phyloP scores from a whole-genome alignment of 2,888 invertebrate species.

The Taphrorychus bicolor region DNA sequence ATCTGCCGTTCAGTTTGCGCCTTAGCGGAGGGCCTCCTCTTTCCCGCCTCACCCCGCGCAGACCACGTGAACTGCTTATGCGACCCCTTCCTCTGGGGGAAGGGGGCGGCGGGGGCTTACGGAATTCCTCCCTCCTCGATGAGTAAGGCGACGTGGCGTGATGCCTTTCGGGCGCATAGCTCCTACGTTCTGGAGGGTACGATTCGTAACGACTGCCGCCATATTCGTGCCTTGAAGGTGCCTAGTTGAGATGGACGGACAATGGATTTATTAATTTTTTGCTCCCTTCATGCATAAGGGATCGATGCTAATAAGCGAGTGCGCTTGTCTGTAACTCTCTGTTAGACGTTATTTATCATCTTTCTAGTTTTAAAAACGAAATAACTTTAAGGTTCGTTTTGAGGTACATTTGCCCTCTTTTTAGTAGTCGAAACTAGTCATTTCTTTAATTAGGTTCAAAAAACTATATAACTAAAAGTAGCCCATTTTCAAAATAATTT shows the following conservation, averaged over 20 bases:
- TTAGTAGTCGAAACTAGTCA: too few relatives aligned
- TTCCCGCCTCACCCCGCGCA: constrained; percentile 59
- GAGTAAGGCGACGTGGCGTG: constrained; percentile 48
- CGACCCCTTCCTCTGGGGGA: constrained; percentile 52
- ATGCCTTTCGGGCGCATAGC: constrained; percentile 62
- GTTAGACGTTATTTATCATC: too few relatives aligned
- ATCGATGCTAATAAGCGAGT: background rate
- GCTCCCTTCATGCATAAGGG: background rate
- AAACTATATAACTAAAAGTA: too few relatives aligned
- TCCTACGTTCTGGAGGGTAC: constrained; percentile 63
- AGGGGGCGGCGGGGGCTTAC: constrained; percentile 54
- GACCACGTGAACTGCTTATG: constrained; percentile 61
- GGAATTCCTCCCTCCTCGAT: constrained; percentile 56
- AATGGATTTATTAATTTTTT: background rate
- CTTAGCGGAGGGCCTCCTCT: constrained; percentile 59
- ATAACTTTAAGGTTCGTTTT: background rate
- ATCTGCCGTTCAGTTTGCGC: constrained; percentile 65
- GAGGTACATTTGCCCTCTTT: too few relatives aligned
- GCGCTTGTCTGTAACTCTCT: background rate
- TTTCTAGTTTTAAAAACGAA: too few relatives aligned
- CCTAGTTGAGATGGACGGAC: constrained; percentile 46
- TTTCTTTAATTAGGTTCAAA: too few relatives aligned
- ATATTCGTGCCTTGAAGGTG: constrained; percentile 56
- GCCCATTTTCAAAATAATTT: too few relatives aligned
- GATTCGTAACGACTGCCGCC: constrained; percentile 65